Base-by-base conservation (phyloP, 2,888 invertebrate species). In the Phalangium opilio region DNA sequence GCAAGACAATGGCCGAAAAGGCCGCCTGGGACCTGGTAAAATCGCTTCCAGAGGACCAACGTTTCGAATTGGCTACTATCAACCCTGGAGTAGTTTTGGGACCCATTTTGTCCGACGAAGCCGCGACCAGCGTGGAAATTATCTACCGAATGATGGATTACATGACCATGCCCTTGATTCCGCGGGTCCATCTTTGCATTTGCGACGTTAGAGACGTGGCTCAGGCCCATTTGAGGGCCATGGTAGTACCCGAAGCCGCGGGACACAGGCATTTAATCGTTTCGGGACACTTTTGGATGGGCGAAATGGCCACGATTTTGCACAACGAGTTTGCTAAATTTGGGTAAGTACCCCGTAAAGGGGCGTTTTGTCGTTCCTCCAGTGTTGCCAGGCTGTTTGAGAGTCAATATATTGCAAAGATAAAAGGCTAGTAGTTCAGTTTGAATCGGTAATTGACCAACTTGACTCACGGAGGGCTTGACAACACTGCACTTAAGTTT, bases 21-120 rank as follows among this genome's bases (percentile, higher is more conserved):
- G 68, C 69, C n/a, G 73, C 73, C 1, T 73, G 72, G 73, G 67
- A 72, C 47, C 72, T 68, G 55, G 62, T 72, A 10, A 64, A 68
- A 48, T 64, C 66, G 41, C 58, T 69, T n/a, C 63, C 66, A 43
- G 19, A 46, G 7, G 43, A 63, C 41, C 62, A 64, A 48, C 62
- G 59, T 48, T 67, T 71, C 48, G 66, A 67, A 48, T 55, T 71
- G 52, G 64, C 67, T 3, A 64, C 65, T 5, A 61, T 71, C 42
- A 69, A 70, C 57, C 71, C 71, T 7, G 63, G 65, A 4, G 60
- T 68, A 42, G 66, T 71, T 3, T 62, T 70, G 55, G 71, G 71
- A 2, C 71, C 70, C 8, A 61, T 66, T 11, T 54, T 62, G 7
- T 60, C 60, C 27, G 59, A 47, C 19, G 51, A 50, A 2, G 53